Conservation (phyloP, 2,113 vertebrate species). For the Craseonycteris thonglongyai region DNA sequence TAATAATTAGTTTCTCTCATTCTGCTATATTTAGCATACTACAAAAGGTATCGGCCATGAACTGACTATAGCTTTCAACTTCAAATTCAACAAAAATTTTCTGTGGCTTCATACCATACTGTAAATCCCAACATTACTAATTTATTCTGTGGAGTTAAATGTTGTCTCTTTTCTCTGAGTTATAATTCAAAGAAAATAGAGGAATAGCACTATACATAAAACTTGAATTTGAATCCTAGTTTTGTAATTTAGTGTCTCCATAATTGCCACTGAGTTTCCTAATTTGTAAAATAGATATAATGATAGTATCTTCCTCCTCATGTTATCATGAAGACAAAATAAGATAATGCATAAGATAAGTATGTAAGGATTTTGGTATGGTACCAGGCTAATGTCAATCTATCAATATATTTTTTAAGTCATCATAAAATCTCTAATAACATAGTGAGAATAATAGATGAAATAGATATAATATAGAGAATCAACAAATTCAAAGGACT, state of each 20-base stretch:
- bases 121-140: background rate
- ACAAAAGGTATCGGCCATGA: background rate
- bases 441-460: background rate
- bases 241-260: background rate
- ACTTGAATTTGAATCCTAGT: background rate
- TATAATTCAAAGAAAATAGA: conserved; percentile 9
- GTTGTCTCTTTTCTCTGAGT: background rate
- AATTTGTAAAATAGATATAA: too few relatives aligned
- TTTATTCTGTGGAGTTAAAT: background rate
- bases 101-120: background rate
- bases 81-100: background rate
- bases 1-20: background rate
- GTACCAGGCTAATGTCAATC: background rate
- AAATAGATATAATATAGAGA: background rate
- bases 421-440: background rate
- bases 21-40: background rate
- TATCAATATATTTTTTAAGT: background rate
- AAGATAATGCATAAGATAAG: background rate
- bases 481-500: background rate
- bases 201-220: background rate
- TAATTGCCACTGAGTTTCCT: background rate
- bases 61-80: background rate
- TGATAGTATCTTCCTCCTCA: background rate
- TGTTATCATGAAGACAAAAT: background rate
- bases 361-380: background rate